phyloP scores from a whole-genome alignment of 2,797 vertebrate genomes.

The Menidia menidia region DNA sequence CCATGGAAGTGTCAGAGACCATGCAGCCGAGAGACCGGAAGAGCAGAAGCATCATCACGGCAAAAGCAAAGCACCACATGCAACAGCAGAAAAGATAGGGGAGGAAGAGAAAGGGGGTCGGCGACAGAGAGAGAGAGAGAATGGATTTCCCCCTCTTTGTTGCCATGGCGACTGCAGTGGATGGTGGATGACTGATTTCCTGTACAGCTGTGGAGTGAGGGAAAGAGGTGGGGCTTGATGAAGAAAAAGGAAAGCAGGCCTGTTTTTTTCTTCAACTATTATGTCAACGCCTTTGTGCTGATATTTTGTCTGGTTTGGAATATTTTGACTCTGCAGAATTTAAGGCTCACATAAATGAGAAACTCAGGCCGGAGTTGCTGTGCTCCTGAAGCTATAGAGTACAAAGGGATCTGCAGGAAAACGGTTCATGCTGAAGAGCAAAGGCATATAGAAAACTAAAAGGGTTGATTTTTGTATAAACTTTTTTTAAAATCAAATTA shows the following conservation, averaged over 20 bases:
- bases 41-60: not conserved
- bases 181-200: constrained; percentile 85
- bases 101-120: constrained; percentile 16
- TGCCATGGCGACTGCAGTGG: constrained; percentile 82
- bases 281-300: constrained; percentile 6
- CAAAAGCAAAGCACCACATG: constrained; percentile 37
- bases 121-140: constrained; percentile 53
- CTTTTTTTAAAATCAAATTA: too few species aligned
- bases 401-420: not conserved
- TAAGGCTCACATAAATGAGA: not conserved
- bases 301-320: constrained; percentile 5
- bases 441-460: too few species aligned
- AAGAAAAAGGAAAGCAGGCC: constrained; percentile 50
- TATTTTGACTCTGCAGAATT: too few species aligned
- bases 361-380: not conserved
- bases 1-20: not conserved
- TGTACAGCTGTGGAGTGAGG: constrained; percentile 73
- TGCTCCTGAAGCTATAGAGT: too few species aligned
- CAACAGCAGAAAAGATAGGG: constrained; percentile 56
- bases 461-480: too few species aligned
- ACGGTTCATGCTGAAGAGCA: too few species aligned
- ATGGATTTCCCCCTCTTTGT: constrained; percentile 79
- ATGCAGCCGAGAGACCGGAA: not conserved
- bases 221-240: constrained; percentile 50
- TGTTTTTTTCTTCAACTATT: constrained; percentile 39